phyloP scores from a whole-genome alignment of 2,113 vertebrate species.

The Oncorhynchus mykiss region DNA sequence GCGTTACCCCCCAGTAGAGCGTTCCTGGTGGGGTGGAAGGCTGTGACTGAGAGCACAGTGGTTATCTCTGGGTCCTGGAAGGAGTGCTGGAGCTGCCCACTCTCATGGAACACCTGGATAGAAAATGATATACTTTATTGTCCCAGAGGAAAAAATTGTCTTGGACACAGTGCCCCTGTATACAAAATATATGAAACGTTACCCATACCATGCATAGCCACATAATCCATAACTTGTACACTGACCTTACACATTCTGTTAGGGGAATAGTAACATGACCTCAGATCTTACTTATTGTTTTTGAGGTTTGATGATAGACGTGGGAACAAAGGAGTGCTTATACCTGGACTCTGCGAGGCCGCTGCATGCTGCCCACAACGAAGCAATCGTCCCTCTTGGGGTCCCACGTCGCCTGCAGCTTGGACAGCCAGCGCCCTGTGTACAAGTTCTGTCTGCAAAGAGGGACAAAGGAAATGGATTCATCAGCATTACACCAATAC shows the following conservation, averaged over 20 bases:
- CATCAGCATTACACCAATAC: background rate
- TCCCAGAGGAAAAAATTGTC: too few relatives aligned
- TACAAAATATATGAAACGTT: too few relatives aligned
- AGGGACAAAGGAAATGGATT: background rate
- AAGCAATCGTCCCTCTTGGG: conserved; percentile 85
- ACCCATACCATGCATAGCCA: too few relatives aligned
- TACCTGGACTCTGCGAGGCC: conserved; percentile 70
- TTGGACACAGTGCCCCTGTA: too few relatives aligned
- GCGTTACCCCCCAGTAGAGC: conserved; percentile 81
- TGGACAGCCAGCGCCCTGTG: conserved; percentile 78
- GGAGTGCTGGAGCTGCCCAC: conserved; percentile 66
- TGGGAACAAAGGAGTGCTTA: conserved; percentile 46
- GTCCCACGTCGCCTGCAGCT: conserved; percentile 85
- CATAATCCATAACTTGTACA: too few relatives aligned
- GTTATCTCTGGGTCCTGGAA: conserved; percentile 65
- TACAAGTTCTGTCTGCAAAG: conserved; percentile 73
- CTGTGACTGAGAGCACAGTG: conserved; percentile 78
- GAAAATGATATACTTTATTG: too few relatives aligned
- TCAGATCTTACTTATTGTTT: too few relatives aligned
- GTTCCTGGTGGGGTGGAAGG: conserved; percentile 77
- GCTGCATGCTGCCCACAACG: conserved; percentile 77
- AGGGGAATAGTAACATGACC: too few relatives aligned
- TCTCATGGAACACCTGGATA: conserved; percentile 78
- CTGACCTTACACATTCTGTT: too few relatives aligned
- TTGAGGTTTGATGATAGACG: too few relatives aligned